Evolutionary conservation across 2,113 vertebrate species (phyloP).

Genomic region (Sinocyclocheilus anshuiensis): DNA sequence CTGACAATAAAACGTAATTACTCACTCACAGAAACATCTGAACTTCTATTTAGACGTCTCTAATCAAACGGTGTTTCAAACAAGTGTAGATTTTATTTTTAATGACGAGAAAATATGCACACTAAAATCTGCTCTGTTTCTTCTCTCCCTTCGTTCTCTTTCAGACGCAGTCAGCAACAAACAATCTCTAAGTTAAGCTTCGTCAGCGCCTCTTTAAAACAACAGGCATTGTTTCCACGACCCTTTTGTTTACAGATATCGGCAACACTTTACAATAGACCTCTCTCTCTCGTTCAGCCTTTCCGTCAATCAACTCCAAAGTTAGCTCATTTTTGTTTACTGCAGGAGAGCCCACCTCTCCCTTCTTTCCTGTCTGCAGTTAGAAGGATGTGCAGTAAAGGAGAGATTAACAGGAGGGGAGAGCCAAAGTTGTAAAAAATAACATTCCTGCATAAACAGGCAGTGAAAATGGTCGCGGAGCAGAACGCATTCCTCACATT

Average conservation of each 20-base stretch:
- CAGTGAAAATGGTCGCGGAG: constrained; percentile 66
- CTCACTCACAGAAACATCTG: not conserved
- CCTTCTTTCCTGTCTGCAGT: not conserved
- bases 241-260: constrained; percentile 69
- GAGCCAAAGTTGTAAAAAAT: constrained; percentile 67
- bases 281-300: constrained; percentile 42
- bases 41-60: not conserved
- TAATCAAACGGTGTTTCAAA: not conserved
- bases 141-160: constrained; percentile 43
- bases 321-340: constrained; percentile 54
- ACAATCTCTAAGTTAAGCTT: constrained; percentile 75
- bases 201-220: constrained; percentile 76
- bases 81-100: not conserved
- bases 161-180: constrained; percentile 76
- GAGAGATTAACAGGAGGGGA: constrained; percentile 26
- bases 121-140: not conserved
- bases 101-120: not conserved
- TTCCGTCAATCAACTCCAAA: constrained; percentile 38
- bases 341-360: constrained; percentile 29
- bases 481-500: constrained; percentile 69
- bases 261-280: constrained; percentile 67
- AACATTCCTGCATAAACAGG: constrained; percentile 74
- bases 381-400: constrained; percentile 54
- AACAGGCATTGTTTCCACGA: constrained; percentile 69
- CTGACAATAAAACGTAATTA: not conserved